Evolutionary conservation across 2,888 invertebrate genomes (phyloP).

Genomic region (Halocaridina rubra): DNA sequence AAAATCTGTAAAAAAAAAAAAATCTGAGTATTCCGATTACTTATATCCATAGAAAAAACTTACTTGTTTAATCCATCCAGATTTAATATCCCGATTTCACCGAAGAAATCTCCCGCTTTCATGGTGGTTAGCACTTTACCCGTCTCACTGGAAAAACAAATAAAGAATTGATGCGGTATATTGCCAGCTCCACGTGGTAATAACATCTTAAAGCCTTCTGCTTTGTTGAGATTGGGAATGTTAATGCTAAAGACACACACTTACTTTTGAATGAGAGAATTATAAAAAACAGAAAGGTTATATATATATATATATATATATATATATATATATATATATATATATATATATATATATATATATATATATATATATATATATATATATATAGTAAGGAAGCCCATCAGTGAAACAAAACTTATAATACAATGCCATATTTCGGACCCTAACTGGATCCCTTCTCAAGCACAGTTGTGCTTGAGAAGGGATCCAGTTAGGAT

Average conservation of each 20-base stretch:
- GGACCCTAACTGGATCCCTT: too few relatives aligned
- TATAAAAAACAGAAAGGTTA: background rate
- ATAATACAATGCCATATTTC: too few relatives aligned
- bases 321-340: background rate
- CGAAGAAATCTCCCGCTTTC: conserved; percentile 98
- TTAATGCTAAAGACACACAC: background rate
- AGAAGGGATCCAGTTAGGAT: too few relatives aligned
- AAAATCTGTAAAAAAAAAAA: too few relatives aligned
- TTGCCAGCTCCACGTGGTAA: too few relatives aligned
- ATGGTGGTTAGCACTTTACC: conserved; percentile 93
- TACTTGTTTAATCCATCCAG: conserved; percentile 95
- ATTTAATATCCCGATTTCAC: conserved; percentile 96
- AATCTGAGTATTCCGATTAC: too few relatives aligned
- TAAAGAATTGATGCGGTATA: too few relatives aligned
- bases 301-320: background rate
- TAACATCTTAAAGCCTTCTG: too few relatives aligned
- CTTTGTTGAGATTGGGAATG: background rate
- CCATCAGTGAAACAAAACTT: too few relatives aligned
- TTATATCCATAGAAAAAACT: conserved; percentile 66
- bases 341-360: background rate
- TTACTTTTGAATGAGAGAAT: background rate
- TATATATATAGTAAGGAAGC: too few relatives aligned
- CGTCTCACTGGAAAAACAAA: conserved; percentile 77
- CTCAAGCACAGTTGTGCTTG: too few relatives aligned
- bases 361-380: background rate